Conservation (phyloP, 1,140 invertebrate species). For the Vollenhovia emeryi region DNA sequence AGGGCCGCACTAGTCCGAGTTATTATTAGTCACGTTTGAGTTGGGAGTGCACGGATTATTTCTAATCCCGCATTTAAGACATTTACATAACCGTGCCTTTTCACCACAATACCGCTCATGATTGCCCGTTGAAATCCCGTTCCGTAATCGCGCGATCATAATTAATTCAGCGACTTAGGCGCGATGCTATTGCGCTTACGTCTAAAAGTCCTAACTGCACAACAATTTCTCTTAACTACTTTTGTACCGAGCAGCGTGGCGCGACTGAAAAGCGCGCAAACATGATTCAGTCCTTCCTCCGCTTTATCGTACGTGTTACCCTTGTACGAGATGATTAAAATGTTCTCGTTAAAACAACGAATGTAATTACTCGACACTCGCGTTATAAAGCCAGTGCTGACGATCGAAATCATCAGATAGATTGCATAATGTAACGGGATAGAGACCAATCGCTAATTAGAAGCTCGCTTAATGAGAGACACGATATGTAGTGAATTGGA, state of each 20-base stretch:
- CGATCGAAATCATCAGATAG: slow-evolving; percentile 36
- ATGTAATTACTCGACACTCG: slow-evolving; percentile 36
- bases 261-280: background rate
- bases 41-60: slow-evolving; percentile 7
- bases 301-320: background rate
- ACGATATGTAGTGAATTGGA: slow-evolving; percentile 32
- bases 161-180: background rate
- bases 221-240: background rate
- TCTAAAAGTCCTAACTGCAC: background rate
- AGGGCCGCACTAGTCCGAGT: background rate
- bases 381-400: background rate
- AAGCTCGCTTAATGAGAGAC: slow-evolving; percentile 41
- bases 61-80: background rate
- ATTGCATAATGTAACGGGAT: slow-evolving; percentile 52
- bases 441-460: slow-evolving; percentile 55
- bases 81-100: background rate
- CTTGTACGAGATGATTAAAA: slow-evolving; percentile 22
- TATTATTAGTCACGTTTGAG: slow-evolving; percentile 32
- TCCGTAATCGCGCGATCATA: background rate
- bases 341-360: slow-evolving; percentile 30
- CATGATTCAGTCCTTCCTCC: background rate
- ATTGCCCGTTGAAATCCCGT: slow-evolving; percentile 15
- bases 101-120: background rate
- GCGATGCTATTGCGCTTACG: background rate
- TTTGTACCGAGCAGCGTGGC: background rate